Base-by-base conservation (phyloP, 2,888 invertebrate genomes). In the Aphidoletes aphidimyza region DNA sequence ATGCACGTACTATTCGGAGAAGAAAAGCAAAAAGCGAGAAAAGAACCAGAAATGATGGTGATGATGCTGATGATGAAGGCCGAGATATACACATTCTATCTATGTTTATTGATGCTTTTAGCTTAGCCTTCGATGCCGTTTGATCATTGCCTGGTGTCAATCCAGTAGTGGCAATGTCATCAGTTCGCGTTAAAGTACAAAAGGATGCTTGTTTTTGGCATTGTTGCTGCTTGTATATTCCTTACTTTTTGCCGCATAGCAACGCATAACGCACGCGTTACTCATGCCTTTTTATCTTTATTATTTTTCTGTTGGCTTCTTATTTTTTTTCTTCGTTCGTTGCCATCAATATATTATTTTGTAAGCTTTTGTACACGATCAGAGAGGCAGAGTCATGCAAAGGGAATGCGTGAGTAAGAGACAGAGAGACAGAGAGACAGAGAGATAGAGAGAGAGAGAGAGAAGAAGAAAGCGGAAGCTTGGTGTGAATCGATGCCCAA, bases 341-440 rank as follows among this genome's bases (percentile, higher is more conserved):
- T 54, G 22, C 54, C 54, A 54, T 54, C 54, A 54, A 54, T 54
- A 26, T 54, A 54, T 54, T 54, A 54, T 54, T 22, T 54, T n/a
- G n/a, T n/a, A n/a, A n/a, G n/a, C n/a, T n/a, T n/a, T n/a, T n/a
- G n/a, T n/a, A n/a, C 54, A 19, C 6, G 17, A 49, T n/a, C 54
- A 47, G 2, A 47, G 9, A 47, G 17, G 19, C 47, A 47, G 17
- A 42, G 6, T 42, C 26, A 26, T 8, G 5, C 26, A 54, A 6
- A 54, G 26, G 6, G 54, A 3, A 26, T 26, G 54, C 3, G 49
- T 49, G 49, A 3, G 17, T 49, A 19, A 17, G n/a, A 11, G 49
- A 3, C 8, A 9, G 42, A 9, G n/a, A n/a, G n/a, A n/a, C n/a
- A 42, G 14, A 42, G 42, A 42, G 42, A 42, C 6, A 14, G 42